Evolutionary conservation across 2,888 invertebrate genomes (phyloP).

Genomic region (Criorhina ranunculi): DNA sequence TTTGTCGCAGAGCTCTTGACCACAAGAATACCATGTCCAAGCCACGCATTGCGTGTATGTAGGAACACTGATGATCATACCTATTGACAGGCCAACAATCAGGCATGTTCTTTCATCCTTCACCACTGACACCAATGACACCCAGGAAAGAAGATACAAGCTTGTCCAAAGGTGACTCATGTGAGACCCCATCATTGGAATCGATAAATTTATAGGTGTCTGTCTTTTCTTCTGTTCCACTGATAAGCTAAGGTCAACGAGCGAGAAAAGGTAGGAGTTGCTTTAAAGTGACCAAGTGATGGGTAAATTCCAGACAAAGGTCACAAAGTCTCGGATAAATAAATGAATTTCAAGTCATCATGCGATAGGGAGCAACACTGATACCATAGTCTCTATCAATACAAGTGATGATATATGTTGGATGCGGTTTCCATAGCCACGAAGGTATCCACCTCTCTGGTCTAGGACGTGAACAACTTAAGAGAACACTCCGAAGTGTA

Average conservation of each 20-base stretch:
- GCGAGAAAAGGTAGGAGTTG: slow-evolving; percentile 30
- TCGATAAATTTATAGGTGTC: slow-evolving; percentile 23
- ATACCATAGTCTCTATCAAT: too few species aligned
- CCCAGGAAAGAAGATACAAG: not conserved
- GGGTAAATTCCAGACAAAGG: slow-evolving; percentile 35
- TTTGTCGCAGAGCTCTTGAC: not conserved
- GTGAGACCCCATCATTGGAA: not conserved
- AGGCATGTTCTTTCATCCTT: slow-evolving; percentile 11
- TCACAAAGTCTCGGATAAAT: slow-evolving; percentile 50
- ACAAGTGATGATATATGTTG: slow-evolving; percentile 5
- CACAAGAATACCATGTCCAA: slow-evolving; percentile 9
- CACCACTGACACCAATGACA: slow-evolving; percentile 13
- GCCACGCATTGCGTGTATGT: slow-evolving; percentile 26
- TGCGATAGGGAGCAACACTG: slow-evolving; percentile 23
- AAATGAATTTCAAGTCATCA: slow-evolving; percentile 44
- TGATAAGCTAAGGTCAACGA: slow-evolving; percentile 37
- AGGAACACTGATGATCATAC: slow-evolving; percentile 48
- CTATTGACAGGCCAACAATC: slow-evolving; percentile 58
- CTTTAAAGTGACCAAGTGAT: slow-evolving; percentile 47
- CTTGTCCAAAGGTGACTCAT: slow-evolving; percentile 14
- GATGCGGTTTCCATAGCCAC: slow-evolving; percentile 6
- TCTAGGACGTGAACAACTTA: slow-evolving; percentile 5
- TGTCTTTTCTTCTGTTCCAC: not conserved
- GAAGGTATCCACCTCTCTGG: slow-evolving; percentile 26
- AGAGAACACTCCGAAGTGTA: not conserved